Conservation (phyloP, 2,113 vertebrate genomes). For the Philantomba maxwellii region DNA sequence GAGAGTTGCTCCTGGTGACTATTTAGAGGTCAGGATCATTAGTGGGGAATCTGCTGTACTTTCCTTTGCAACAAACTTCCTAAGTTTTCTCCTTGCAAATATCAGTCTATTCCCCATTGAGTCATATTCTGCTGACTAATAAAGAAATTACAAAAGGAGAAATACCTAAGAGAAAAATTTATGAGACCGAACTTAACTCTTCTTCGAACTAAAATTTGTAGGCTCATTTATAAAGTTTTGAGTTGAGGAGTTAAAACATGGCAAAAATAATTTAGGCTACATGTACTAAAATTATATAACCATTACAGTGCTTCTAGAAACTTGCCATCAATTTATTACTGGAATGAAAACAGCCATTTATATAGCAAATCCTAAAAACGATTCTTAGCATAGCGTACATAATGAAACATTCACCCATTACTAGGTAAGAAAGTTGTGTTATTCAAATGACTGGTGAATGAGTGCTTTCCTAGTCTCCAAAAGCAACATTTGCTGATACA, state of each 20-base stretch:
- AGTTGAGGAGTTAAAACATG: not conserved
- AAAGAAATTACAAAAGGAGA: not conserved
- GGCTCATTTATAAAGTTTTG: not conserved
- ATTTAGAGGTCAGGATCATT: not conserved
- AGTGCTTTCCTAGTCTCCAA: not conserved
- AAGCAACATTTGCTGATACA: not conserved
- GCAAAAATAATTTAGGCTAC: not conserved
- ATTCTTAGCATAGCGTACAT: not conserved
- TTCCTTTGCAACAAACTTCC: constrained; percentile 1
- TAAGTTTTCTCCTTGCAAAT: constrained; percentile 20
- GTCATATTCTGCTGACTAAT: constrained; percentile 24
- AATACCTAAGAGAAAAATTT: not conserved
- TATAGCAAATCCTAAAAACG: not conserved
- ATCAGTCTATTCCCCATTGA: not conserved
- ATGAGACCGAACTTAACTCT: not conserved
- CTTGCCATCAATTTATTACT: constrained; percentile 14
- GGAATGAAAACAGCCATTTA: constrained; percentile 18
- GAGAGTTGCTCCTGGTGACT: not conserved
- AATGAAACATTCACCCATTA: constrained; percentile 18
- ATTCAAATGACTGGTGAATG: not conserved
- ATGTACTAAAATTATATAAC: not conserved
- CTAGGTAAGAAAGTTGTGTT: not conserved
- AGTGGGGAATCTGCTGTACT: not conserved
- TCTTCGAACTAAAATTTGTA: not conserved
- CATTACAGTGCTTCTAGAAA: not conserved